phyloP scores from a whole-genome alignment of 2,797 vertebrate genomes.

The Hyperoplus lanceolatus region DNA sequence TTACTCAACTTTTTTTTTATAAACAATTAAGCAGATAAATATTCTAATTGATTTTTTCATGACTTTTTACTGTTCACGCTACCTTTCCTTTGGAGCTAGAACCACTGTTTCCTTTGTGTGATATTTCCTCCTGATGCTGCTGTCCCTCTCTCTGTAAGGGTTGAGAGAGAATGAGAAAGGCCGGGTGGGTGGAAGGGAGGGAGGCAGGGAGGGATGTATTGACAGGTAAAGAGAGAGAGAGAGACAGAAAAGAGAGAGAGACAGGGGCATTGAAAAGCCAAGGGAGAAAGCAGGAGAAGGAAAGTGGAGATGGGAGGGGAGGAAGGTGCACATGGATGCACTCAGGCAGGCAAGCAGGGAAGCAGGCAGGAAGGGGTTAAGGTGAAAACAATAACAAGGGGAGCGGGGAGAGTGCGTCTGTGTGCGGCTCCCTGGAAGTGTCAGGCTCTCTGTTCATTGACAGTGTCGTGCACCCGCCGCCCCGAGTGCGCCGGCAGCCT shows the following conservation, averaged over 20 bases:
- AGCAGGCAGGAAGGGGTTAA: slow-evolving; percentile 80
- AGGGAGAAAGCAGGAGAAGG: slow-evolving; percentile 44
- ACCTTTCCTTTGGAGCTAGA: slow-evolving; percentile 50
- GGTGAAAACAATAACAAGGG: slow-evolving; percentile 87
- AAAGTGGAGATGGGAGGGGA: slow-evolving; percentile 48
- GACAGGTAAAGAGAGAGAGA: slow-evolving; percentile 16
- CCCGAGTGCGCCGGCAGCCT: slow-evolving; percentile 92
- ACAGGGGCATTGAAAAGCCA: slow-evolving; percentile 48
- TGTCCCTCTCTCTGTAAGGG: slow-evolving; percentile 68
- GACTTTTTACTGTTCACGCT: slow-evolving; percentile 40
- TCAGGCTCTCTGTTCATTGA: slow-evolving; percentile 91
- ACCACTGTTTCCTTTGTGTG: slow-evolving; percentile 75
- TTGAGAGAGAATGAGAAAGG: slow-evolving; percentile 49
- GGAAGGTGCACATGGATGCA: slow-evolving; percentile 48
- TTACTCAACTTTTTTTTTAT: slow-evolving; percentile 47
- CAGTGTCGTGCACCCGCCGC: slow-evolving; percentile 92
- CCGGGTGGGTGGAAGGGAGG: slow-evolving; percentile 38
- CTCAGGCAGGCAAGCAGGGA: slow-evolving; percentile 42
- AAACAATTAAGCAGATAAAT: neutral
- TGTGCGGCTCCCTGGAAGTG: slow-evolving; percentile 87
- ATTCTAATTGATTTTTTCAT: slow-evolving; percentile 50
- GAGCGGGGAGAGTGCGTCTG: slow-evolving; percentile 81
- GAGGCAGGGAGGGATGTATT: slow-evolving; percentile 19
- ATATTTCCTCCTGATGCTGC: slow-evolving; percentile 75
- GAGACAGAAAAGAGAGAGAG: slow-evolving; percentile 53